Evolutionary conservation across 2,113 vertebrate genomes (phyloP).

Genomic region (Thomomys bottae): DNA sequence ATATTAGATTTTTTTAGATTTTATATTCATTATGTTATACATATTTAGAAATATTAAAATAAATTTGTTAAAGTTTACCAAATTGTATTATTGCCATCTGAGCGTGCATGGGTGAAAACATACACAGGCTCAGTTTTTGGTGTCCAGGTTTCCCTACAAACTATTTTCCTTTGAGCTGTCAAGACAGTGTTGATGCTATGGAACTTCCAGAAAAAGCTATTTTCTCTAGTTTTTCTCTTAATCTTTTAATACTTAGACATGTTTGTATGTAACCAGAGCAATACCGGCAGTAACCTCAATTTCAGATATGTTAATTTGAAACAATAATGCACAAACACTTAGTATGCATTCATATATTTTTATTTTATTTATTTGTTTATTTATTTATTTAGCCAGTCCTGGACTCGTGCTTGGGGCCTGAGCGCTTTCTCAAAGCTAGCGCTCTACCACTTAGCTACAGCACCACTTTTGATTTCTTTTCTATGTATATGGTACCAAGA

Average conservation of each 20-base stretch:
- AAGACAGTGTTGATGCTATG: neutral
- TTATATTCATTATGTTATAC: neutral
- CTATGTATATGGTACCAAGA: no score
- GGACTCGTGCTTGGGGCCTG: no score
- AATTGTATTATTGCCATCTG: neutral
- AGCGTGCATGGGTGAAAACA: neutral
- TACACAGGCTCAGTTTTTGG: neutral
- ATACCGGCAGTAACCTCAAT: neutral
- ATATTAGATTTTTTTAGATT: neutral
- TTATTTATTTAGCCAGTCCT: no score
- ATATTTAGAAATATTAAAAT: neutral
- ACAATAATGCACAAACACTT: neutral
- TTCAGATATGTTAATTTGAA: constrained; percentile 26
- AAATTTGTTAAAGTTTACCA: neutral
- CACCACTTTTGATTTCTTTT: no score
- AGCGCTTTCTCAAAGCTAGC: no score
- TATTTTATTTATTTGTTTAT: no score
- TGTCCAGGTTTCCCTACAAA: neutral
- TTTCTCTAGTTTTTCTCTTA: neutral
- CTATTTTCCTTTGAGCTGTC: neutral
- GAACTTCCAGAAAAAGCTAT: neutral
- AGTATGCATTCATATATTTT: no score
- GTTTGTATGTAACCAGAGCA: neutral
- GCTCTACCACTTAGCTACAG: no score
- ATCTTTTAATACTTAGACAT: neutral